A percentile compares a stretch with the other conserved stretches of the same genome.
phyloP scores from a whole-genome alignment of 2,113 vertebrate species.

The Trogon melanurus region DNA sequence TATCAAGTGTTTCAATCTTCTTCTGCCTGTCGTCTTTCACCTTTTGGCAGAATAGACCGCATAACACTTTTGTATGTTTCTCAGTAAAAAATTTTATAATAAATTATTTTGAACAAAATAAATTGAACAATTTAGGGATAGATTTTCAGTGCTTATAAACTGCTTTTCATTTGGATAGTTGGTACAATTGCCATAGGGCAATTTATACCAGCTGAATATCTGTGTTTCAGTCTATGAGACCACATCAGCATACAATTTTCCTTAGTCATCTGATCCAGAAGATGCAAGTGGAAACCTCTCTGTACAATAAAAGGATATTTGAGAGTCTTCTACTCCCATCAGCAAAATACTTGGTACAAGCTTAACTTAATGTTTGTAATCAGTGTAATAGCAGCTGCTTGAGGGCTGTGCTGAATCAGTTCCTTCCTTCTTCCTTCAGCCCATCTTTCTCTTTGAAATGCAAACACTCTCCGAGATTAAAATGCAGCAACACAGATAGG shows the following conservation, averaged over 20 bases:
- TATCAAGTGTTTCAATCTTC: not conserved
- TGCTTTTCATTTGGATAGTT: not conserved
- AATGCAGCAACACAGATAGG: conserved; percentile 12
- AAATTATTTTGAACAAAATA: not conserved
- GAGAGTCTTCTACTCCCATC: not conserved
- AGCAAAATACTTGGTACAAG: conserved; percentile 12
- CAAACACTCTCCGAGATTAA: conserved; percentile 26
- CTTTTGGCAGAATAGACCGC: not conserved
- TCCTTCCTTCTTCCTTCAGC: conserved; percentile 40
- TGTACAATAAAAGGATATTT: not conserved
- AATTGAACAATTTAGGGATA: not conserved
- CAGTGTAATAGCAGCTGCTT: conserved; percentile 14
- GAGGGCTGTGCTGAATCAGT: conserved; percentile 52
- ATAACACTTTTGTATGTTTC: not conserved
- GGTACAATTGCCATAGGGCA: not conserved
- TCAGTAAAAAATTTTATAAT: not conserved
- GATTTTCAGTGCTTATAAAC: not conserved
- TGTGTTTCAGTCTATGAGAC: not conserved
- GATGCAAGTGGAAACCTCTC: conserved; percentile 17
- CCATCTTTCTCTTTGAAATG: conserved; percentile 49
- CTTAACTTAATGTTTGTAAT: conserved; percentile 8
- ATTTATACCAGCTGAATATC: not conserved
- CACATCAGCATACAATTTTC: not conserved
- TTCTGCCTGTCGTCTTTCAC: not conserved
- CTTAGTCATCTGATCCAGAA: conserved; percentile 24